These are phyloP conservation scores for Heliothis virescens DNA, from an alignment of 1,140 invertebrate species.

Conservation along the genomic window DNA sequence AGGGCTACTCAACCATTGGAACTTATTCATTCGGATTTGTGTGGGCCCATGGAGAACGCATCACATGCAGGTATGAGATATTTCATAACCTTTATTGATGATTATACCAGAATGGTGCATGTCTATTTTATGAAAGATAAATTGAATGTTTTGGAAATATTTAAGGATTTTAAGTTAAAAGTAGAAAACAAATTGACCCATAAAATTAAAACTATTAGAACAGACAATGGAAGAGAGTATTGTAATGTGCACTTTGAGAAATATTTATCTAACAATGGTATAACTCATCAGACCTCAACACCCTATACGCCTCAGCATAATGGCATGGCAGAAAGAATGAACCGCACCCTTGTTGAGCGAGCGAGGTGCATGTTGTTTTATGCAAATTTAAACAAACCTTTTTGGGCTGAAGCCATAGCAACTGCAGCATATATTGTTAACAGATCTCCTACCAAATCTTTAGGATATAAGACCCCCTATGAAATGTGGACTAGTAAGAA, in stretches of 20 bases:
- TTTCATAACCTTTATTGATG: not conserved
- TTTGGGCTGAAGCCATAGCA: too few species aligned
- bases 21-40: not conserved
- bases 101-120: too few species aligned
- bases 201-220: slow-evolving; percentile 7
- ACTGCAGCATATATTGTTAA: too few species aligned
- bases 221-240: not conserved
- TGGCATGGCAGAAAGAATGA: not conserved
- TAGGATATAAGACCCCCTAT: too few species aligned
- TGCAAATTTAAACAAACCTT: too few species aligned
- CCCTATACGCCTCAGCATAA: slow-evolving; percentile 6
- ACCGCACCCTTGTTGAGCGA: too few species aligned
- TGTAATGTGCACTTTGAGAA: not conserved
- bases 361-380: too few species aligned
- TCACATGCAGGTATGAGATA: not conserved
- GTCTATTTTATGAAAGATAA: too few species aligned
- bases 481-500: too few species aligned
- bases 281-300: not conserved
- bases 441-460: too few species aligned
- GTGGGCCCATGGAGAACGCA: not conserved
- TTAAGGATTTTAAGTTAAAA: not conserved
- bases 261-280: not conserved
- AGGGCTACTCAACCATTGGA: not conserved
- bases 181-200: not conserved
- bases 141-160: too few species aligned